A percentile compares a stretch with the other conserved stretches of the same genome.
These are phyloP conservation scores for Volucella inanis DNA, from an alignment of 2,888 invertebrate species.

Conservation along the genomic window DNA sequence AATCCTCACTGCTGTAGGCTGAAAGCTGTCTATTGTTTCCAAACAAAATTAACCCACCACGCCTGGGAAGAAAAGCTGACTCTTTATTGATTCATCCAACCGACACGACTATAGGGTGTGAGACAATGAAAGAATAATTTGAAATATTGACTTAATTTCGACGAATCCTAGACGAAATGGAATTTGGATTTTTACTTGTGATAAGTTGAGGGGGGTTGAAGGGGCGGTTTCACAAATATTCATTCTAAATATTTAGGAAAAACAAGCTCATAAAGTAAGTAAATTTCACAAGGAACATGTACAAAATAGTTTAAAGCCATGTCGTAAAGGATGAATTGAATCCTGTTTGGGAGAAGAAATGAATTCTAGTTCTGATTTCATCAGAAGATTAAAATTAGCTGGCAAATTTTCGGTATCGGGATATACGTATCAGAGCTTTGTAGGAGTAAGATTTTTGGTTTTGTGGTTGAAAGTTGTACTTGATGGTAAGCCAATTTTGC, in stretches of 20 bases:
- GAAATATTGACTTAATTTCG: slow-evolving; percentile 2
- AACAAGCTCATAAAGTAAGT: slow-evolving; percentile 7
- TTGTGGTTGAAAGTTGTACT: neutral
- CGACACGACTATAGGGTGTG: neutral
- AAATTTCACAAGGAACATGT: slow-evolving; percentile 17
- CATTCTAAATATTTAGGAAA: neutral
- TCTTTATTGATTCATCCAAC: neutral
- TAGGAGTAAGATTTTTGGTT: neutral
- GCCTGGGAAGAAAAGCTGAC: neutral
- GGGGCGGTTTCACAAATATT: neutral
- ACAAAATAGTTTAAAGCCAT: slow-evolving; percentile 18
- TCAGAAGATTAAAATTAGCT: neutral
- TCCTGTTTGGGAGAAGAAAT: too few relatives aligned
- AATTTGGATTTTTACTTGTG: slow-evolving; percentile 3
- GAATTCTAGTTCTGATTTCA: neutral
- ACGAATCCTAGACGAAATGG: slow-evolving; percentile 4
- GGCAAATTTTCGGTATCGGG: neutral
- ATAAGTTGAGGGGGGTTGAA: neutral
- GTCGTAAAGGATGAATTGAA: neutral
- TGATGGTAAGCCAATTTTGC: neutral
- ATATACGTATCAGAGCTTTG: neutral
- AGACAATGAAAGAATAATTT: slow-evolving; percentile 1
- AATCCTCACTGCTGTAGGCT: neutral
- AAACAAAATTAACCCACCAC: slow-evolving; percentile 28
- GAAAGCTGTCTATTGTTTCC: slow-evolving; percentile 13